Evolutionary conservation across 2,888 invertebrate genomes (phyloP).

Genomic region (Troides aeacus): DNA sequence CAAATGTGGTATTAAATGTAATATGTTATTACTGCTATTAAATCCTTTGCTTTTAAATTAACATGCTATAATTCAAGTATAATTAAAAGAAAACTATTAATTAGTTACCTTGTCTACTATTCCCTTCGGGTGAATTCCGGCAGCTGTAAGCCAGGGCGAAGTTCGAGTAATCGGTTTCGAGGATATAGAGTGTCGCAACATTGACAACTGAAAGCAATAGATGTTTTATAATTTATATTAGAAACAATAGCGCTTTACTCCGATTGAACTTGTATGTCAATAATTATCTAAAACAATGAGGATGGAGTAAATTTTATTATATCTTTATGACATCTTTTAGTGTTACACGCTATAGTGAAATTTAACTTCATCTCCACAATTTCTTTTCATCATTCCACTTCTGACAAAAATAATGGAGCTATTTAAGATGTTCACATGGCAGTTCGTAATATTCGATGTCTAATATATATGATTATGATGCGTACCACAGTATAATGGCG

Average conservation of each 20-base stretch:
- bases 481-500: no score
- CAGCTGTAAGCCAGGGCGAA: conserved; percentile 65
- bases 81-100: conserved; percentile 1
- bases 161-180: conserved; percentile 60
- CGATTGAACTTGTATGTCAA: no score
- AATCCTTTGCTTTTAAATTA: background rate
- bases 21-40: background rate
- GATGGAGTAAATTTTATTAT: no score
- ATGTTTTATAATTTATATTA: conserved; percentile 3
- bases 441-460: no score
- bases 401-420: no score
- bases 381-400: no score
- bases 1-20: background rate
- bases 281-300: no score
- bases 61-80: background rate
- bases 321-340: no score
- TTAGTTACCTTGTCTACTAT: conserved; percentile 49
- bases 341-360: no score
- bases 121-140: conserved; percentile 42
- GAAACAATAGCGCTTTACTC: background rate
- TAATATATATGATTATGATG: no score
- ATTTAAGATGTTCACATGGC: no score
- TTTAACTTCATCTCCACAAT: no score
- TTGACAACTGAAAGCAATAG: conserved; percentile 42
- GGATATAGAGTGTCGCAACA: conserved; percentile 49